Evolutionary conservation across 1,140 invertebrate genomes (phyloP).

Genomic region (Holcopasites calliopsidis): DNA sequence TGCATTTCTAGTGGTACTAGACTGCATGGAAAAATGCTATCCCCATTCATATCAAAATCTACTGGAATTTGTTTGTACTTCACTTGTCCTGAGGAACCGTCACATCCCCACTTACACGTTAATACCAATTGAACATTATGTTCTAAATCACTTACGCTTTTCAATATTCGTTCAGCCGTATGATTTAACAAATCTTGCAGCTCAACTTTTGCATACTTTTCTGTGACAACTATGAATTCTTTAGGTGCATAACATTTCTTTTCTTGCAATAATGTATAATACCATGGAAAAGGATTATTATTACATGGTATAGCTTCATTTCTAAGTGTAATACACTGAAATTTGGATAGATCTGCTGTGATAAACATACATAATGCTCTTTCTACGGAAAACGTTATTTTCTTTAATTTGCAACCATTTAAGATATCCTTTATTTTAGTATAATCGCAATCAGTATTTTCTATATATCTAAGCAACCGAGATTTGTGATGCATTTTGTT

Average conservation of each 20-base stretch:
- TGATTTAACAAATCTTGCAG: not conserved
- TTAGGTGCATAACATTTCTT: conserved; percentile 14
- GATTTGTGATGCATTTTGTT: not conserved
- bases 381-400: not conserved
- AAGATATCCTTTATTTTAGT: not conserved
- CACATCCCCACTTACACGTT: conserved; percentile 12
- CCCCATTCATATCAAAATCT: not conserved
- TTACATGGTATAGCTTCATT: not conserved
- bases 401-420: not conserved
- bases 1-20: conserved; percentile 8
- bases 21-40: not conserved
- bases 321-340: not conserved
- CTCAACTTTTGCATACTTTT: not conserved
- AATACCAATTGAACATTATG: not conserved
- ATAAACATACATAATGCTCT: not conserved
- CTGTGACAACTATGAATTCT: not conserved
- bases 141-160: not conserved
- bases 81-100: not conserved
- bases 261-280: conserved; percentile 1
- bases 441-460: not conserved
- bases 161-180: not conserved
- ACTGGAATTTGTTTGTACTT: conserved; percentile 5
- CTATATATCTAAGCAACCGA: not conserved
- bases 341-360: not conserved
- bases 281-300: not conserved